Evolutionary conservation across 1,140 invertebrate genomes (phyloP), one percentile per base, ranked within the genome.

Genomic region (Psilanteris sp.): DNA sequence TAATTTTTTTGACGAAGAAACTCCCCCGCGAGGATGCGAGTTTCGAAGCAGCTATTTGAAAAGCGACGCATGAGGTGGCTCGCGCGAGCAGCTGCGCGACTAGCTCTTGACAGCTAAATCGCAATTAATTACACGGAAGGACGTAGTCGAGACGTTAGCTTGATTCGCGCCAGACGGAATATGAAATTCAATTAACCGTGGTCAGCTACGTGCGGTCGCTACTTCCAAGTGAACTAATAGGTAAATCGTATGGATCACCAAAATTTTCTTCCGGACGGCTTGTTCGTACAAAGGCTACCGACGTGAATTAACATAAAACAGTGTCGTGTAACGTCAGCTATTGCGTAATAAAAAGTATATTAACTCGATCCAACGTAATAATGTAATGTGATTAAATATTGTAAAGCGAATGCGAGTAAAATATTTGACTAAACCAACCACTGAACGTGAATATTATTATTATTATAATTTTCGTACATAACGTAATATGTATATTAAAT

Each of bases 141-240:
- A 66, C 44, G 52, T 36, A 50, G 71, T 46, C 54, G 59, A 67
- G 61, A 74, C 36, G 71, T 52, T 44, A 55, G 57, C 32, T 66
- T 67, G 71, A 62, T 67, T 67, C 61, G 61, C 71, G 29, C 46
- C 55, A 39, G 55, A 48, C 64, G 50, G 72, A 62, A 70, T 76
- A 76, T 70, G 72, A 76, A 76, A 76, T 76, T 70, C 72, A 76
- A 76, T 76, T 70, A 76, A 62, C 55, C 62, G 55, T 36, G 55
- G 31, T 46, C 20, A 32, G 46, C 34, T 66, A 59, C 52, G 48
- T 36, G 67, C 36, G 39, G 41, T 15, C 20, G 27, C 50, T 39
- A 64, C 64, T 76, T 64, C 37, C 72, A 59, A 39, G 27, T 36
- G 37, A 59, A 27, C 11, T 34, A 27, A 34, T 29, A 36, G 43